Evolutionary conservation across 2,888 invertebrate genomes (phyloP).

Genomic region (Palloptera scutellata): DNA sequence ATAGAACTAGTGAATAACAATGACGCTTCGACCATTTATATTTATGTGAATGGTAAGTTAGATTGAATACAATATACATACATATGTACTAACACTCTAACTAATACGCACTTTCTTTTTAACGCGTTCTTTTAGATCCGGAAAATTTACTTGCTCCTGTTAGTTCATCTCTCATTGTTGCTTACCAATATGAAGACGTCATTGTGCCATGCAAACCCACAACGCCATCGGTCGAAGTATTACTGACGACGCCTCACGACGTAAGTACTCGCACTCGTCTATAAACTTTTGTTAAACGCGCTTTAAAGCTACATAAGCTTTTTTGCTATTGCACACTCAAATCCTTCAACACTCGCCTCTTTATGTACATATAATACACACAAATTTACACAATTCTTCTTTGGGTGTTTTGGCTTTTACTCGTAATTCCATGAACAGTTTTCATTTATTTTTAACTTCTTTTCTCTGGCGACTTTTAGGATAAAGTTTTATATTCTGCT

Average conservation of each 20-base stretch:
- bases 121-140: constrained; percentile 61
- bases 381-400: too few species aligned
- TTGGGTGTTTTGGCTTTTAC: too few species aligned
- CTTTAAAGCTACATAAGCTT: constrained; percentile 8
- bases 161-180: constrained; percentile 54
- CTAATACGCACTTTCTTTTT: constrained; percentile 19
- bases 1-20: constrained; percentile 56
- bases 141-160: constrained; percentile 63
- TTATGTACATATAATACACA: not conserved
- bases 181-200: constrained; percentile 63
- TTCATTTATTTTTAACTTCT: constrained; percentile 12
- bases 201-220: constrained; percentile 73
- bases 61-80: not conserved
- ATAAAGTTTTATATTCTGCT: constrained; percentile 45
- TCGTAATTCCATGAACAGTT: not conserved
- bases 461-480: constrained; percentile 26
- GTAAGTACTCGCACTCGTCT: constrained; percentile 50
- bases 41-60: constrained; percentile 67
- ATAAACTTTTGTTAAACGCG: not conserved
- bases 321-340: constrained; percentile 3
- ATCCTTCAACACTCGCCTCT: not conserved
- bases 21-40: constrained; percentile 65
- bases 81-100: constrained; percentile 29
- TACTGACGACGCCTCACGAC: constrained; percentile 60
- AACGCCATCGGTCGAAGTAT: constrained; percentile 68